phyloP scores from a whole-genome alignment of 2,113 vertebrate species.

The Perca flavescens region DNA sequence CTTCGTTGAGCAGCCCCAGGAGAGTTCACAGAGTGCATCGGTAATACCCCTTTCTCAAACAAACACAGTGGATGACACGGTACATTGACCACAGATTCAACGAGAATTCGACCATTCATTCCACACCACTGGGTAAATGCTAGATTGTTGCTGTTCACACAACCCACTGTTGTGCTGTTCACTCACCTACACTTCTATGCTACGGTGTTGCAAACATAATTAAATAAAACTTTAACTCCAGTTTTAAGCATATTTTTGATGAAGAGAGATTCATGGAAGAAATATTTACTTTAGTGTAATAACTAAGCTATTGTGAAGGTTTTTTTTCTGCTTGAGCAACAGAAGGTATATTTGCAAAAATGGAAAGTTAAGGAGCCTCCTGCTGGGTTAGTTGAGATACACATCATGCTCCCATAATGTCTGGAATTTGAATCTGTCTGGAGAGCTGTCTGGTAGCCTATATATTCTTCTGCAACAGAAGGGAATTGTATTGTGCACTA shows the following conservation, averaged over 20 bases:
- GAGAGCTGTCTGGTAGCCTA: not conserved
- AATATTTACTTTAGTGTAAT: too few species aligned
- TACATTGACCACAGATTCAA: conserved; percentile 45
- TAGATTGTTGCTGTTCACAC: conserved; percentile 14
- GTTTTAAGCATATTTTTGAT: not conserved
- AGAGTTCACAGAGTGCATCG: conserved; percentile 39
- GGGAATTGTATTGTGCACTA: not conserved
- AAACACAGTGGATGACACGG: conserved; percentile 32
- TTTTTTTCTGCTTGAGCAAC: not conserved
- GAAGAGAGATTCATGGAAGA: not conserved
- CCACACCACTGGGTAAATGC: conserved; percentile 41
- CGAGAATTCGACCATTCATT: conserved; percentile 40
- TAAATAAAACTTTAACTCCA: not conserved
- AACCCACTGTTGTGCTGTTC: not conserved
- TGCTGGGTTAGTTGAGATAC: not conserved
- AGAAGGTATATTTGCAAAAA: not conserved
- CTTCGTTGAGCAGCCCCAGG: conserved; percentile 37
- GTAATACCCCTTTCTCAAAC: conserved; percentile 36
- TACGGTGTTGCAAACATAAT: not conserved
- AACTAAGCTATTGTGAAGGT: not conserved
- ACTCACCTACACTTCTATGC: not conserved
- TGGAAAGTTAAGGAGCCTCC: not conserved
- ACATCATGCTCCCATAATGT: not conserved
- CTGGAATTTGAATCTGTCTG: not conserved
- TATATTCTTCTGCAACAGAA: not conserved